Conservation (phyloP, 2,888 invertebrate species). For the Hyposoter didymator region DNA sequence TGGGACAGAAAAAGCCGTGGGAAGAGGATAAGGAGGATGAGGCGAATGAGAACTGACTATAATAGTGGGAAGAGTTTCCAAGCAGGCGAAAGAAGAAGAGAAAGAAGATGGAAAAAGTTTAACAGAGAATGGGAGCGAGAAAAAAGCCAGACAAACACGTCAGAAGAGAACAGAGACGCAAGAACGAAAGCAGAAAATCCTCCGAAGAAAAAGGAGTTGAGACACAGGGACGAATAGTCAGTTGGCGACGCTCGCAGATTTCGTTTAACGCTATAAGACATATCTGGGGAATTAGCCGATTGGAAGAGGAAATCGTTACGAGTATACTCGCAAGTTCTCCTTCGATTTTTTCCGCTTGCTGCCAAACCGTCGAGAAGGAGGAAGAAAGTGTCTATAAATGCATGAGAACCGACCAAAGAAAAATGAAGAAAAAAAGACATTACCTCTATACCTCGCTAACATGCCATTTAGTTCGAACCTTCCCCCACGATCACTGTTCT, state of each 20-base stretch:
- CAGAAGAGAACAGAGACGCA: constrained; percentile 25
- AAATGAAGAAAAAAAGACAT: constrained; percentile 10
- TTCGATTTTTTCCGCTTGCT: constrained; percentile 44
- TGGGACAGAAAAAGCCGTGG: constrained; percentile 66
- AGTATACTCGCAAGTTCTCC: constrained; percentile 44
- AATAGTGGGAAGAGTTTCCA: constrained; percentile 32
- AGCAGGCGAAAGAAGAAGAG: constrained; percentile 17
- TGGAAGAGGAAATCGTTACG: constrained; percentile 64
- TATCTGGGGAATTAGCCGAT: constrained; percentile 73
- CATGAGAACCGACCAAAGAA: not conserved
- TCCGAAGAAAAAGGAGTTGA: constrained; percentile 43
- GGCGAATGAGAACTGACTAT: constrained; percentile 43
- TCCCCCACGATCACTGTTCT: not conserved
- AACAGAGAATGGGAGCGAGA: constrained; percentile 12
- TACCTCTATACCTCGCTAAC: not conserved
- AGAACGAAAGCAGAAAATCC: constrained; percentile 42
- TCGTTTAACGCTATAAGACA: constrained; percentile 63
- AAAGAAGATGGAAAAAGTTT: constrained; percentile 9
- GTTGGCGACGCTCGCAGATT: constrained; percentile 61
- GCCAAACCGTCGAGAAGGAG: constrained; percentile 37
- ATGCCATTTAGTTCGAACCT: not conserved
- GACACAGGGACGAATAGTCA: constrained; percentile 46
- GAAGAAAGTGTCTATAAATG: not conserved
- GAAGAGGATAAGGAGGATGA: constrained; percentile 60
- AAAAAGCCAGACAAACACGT: constrained; percentile 23